Evolutionary conservation across 2,113 vertebrate genomes (phyloP).

Genomic region (Etheostoma cragini): DNA sequence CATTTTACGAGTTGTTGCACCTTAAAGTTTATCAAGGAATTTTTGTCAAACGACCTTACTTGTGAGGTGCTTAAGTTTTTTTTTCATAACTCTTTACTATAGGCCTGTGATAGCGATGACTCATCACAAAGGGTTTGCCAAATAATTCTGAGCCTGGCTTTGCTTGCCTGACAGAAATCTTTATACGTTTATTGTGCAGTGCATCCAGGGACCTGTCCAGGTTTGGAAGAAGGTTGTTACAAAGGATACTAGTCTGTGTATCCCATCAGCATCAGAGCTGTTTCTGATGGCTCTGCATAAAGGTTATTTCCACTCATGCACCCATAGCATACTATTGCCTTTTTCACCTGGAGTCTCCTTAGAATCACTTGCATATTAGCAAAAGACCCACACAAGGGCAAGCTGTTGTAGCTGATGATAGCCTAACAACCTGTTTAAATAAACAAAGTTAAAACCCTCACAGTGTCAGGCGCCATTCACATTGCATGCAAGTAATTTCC

Average conservation of each 20-base stretch:
- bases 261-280: constrained; percentile 28
- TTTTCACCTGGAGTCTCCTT: constrained; percentile 39
- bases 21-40: constrained; percentile 53
- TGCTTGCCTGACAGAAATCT: constrained; percentile 27
- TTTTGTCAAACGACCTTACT: constrained; percentile 45
- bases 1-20: constrained; percentile 37
- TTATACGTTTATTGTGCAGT: constrained; percentile 18
- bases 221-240: constrained; percentile 37
- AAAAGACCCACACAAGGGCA: constrained; percentile 34
- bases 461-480: neutral
- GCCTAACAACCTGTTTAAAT: constrained; percentile 31
- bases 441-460: constrained; percentile 54
- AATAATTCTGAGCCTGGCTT: constrained; percentile 22
- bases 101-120: constrained; percentile 40
- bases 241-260: constrained; percentile 33
- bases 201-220: constrained; percentile 45
- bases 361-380: constrained; percentile 47
- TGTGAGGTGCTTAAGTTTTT: constrained; percentile 43
- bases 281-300: constrained; percentile 52
- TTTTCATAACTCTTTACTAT: constrained; percentile 20
- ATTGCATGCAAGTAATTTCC: constrained; percentile 25
- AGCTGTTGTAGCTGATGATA: constrained; percentile 32
- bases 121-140: constrained; percentile 52
- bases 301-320: constrained; percentile 34
- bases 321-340: constrained; percentile 14